A percentile compares a stretch with the other conserved stretches of the same genome.
These are phyloP conservation scores for Vespertilio murinus DNA, from an alignment of 2,797 vertebrate genomes.

Conservation along the genomic window DNA sequence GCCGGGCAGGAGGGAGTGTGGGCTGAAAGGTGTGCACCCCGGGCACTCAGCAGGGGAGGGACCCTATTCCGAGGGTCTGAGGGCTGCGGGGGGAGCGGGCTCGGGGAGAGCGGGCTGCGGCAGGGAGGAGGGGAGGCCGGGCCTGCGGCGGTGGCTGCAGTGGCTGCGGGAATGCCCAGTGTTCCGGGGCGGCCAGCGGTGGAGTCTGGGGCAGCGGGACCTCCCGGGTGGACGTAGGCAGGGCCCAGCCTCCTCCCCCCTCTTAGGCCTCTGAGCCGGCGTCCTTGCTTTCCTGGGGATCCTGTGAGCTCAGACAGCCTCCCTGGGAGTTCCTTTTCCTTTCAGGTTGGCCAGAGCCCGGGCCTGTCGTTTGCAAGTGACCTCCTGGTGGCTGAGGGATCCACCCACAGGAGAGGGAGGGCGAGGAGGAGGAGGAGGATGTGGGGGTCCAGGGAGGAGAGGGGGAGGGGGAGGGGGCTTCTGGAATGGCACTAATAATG, in stretches of 20 bases:
- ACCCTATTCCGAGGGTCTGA: background rate
- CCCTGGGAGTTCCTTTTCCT: background rate
- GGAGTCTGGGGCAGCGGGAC: background rate
- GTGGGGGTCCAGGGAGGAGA: accelerated
- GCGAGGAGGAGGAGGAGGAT: background rate
- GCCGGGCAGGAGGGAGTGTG: background rate
- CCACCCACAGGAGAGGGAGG: background rate
- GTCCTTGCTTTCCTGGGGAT: background rate
- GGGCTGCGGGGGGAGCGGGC: background rate
- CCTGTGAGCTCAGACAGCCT: too few relatives aligned
- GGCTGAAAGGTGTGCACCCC: background rate
- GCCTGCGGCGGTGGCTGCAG: background rate
- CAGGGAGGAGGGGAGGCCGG: too few relatives aligned
- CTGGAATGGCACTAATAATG: background rate
- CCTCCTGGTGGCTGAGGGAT: background rate
- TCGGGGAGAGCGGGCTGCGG: background rate
- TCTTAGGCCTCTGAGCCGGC: background rate
- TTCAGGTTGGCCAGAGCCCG: too few relatives aligned
- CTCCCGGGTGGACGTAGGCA: background rate
- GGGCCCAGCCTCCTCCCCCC: background rate
- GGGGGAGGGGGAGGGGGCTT: background rate
- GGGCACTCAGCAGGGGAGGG: background rate
- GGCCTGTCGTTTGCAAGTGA: background rate
- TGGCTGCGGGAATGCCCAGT: background rate
- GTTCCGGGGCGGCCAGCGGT: background rate